Percentiles rank a stretch among this genome's conserved stretches.
phyloP scores from a whole-genome alignment of 2,113 vertebrate genomes.

The Gnathonemus longibarbis region DNA sequence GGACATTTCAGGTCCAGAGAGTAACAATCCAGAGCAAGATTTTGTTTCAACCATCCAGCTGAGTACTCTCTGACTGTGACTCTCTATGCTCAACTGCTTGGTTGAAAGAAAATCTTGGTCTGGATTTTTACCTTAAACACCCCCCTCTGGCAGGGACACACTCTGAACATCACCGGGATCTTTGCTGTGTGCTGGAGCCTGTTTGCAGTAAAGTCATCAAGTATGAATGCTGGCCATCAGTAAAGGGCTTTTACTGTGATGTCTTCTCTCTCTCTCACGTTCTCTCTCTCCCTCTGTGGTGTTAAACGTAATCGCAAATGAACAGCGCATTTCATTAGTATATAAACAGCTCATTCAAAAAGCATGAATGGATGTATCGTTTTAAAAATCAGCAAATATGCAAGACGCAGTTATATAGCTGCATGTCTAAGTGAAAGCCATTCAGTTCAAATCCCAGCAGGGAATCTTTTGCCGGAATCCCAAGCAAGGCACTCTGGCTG shows the following conservation, averaged over 20 bases:
- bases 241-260: not conserved
- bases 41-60: not conserved
- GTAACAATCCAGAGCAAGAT: not conserved
- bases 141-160: slow-evolving; percentile 1
- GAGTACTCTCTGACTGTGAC: not conserved
- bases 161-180: not conserved
- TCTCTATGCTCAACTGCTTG: not conserved
- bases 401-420: not conserved
- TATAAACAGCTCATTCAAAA: slow-evolving; percentile 1
- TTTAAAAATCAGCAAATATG: not conserved
- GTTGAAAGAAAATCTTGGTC: not conserved
- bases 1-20: not conserved
- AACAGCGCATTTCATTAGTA: not conserved
- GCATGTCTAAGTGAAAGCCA: not conserved
- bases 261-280: not conserved
- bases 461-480: not conserved
- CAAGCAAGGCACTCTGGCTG: not conserved
- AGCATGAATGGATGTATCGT: not conserved
- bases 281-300: not conserved
- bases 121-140: not conserved
- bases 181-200: not conserved
- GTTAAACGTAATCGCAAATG: not conserved
- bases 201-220: not conserved
- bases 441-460: not conserved
- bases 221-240: not conserved